A percentile compares a stretch with the other conserved stretches of the same genome.
phyloP scores from a whole-genome alignment of 2,888 invertebrate genomes.

The Artemia sinica region DNA sequence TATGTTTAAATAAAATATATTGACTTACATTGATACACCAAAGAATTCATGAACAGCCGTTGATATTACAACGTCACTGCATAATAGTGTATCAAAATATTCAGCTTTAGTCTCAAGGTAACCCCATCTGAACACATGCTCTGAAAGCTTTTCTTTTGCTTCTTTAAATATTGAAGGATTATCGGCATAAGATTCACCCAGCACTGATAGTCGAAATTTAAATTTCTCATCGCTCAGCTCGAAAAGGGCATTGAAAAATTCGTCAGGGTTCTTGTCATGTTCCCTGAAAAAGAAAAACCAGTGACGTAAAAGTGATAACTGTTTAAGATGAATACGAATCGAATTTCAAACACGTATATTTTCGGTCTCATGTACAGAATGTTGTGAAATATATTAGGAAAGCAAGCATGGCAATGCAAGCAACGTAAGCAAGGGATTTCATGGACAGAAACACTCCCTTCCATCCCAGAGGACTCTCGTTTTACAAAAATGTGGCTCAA shows the following conservation, averaged over 20 bases:
- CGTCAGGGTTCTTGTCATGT: conserved; percentile 52
- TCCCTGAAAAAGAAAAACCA: conserved; percentile 37
- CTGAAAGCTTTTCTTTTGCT: conserved; percentile 34
- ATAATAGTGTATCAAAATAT: conserved; percentile 40
- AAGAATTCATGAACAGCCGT: conserved; percentile 58
- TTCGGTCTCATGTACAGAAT: no score
- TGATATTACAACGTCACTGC: conserved; percentile 48
- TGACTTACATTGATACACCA: conserved; percentile 50
- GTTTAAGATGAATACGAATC: background rate
- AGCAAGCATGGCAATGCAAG: no score
- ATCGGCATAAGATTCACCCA: conserved; percentile 45
- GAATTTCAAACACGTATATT: no score
- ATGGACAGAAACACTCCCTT: no score
- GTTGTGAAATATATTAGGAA: no score
- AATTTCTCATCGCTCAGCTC: conserved; percentile 37
- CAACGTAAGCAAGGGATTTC: no score
- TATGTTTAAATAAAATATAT: no score
- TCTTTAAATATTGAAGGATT: conserved; percentile 42
- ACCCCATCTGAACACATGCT: conserved; percentile 36
- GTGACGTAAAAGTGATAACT: conserved; percentile 7
- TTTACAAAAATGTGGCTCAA: no score
- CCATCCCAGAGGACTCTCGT: no score
- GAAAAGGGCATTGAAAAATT: conserved; percentile 41
- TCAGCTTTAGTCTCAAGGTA: conserved; percentile 38
- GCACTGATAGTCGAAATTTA: conserved; percentile 42